Percentiles rank a stretch among this genome's conserved stretches.
Conservation (phyloP, 2,888 invertebrate genomes). For the Anthophora plumipes region DNA sequence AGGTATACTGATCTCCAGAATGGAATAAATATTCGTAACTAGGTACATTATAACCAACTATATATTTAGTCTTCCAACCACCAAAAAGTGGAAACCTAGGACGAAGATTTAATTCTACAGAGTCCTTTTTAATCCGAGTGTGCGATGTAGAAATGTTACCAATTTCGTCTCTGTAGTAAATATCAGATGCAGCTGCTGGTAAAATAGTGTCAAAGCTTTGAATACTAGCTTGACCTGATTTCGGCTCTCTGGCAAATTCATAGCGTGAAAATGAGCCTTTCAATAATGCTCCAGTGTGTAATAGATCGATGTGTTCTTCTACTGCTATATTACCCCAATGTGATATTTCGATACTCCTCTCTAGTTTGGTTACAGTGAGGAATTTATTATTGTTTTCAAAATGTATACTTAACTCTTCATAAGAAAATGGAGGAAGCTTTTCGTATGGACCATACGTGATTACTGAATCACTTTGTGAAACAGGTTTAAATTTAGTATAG, state of each 20-base stretch:
- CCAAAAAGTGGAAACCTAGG: slow-evolving; percentile 99
- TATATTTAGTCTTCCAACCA: slow-evolving; percentile 99
- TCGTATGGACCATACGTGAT: slow-evolving; percentile 96
- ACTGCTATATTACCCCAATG: slow-evolving; percentile 99
- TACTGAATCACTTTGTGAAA: slow-evolving; percentile 91
- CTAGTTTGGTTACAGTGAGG: slow-evolving; percentile 94
- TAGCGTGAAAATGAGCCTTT: slow-evolving; percentile 98
- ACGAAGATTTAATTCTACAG: slow-evolving; percentile 97
- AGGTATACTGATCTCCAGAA: slow-evolving; percentile 90
- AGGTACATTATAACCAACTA: slow-evolving; percentile 98
- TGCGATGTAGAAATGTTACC: slow-evolving; percentile 99
- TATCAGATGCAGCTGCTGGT: slow-evolving; percentile 96
- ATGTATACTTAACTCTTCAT: slow-evolving; percentile 91
- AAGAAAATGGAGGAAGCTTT: slow-evolving; percentile 87
- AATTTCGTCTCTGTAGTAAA: slow-evolving; percentile 99
- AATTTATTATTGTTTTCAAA: slow-evolving; percentile 99
- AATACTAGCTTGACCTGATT: slow-evolving; percentile 94
- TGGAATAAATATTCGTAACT: slow-evolving; percentile 97
- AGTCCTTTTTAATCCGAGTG: slow-evolving; percentile 94
- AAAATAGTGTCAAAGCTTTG: slow-evolving; percentile 95
- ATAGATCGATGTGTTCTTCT: slow-evolving; percentile 96
- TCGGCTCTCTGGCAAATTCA: slow-evolving; percentile 97
- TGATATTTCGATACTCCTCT: slow-evolving; percentile 96
- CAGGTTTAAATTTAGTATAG: slow-evolving; percentile 93
- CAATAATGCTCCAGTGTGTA: slow-evolving; percentile 96